phyloP scores from a whole-genome alignment of 2,797 vertebrate genomes.

The Naso thynnoides region DNA sequence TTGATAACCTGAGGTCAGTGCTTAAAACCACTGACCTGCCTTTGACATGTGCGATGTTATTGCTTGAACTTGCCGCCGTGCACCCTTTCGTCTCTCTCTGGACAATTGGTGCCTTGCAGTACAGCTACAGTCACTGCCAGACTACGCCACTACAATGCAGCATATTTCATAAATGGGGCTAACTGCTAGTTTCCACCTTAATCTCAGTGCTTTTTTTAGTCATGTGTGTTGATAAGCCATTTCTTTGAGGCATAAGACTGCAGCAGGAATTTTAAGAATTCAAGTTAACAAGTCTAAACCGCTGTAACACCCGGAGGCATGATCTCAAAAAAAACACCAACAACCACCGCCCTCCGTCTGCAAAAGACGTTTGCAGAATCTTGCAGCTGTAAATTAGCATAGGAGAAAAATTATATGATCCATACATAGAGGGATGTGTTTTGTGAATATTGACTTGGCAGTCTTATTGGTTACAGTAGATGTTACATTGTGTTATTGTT shows the following conservation, averaged over 20 bases:
- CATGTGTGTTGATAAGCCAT: constrained; percentile 79
- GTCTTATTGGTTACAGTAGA: not conserved
- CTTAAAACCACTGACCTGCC: constrained; percentile 16
- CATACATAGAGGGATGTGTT: not conserved
- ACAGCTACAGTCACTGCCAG: constrained; percentile 16
- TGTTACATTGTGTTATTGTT: not conserved
- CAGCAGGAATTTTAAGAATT: constrained; percentile 82
- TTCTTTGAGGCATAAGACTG: constrained; percentile 73
- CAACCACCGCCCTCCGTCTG: not conserved
- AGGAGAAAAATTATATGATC: constrained; percentile 23
- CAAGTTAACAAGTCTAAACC: constrained; percentile 81
- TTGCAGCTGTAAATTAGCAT: constrained; percentile 29
- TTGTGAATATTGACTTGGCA: not conserved
- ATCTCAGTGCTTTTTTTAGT: constrained; percentile 69
- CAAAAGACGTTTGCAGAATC: constrained; percentile 27
- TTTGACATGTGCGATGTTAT: constrained; percentile 4
- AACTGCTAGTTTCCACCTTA: constrained; percentile 58
- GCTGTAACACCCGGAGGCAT: constrained; percentile 73
- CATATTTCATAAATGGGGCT: constrained; percentile 28
- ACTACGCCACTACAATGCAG: constrained; percentile 24
- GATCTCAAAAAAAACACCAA: constrained; percentile 48
- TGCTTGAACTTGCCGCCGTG: constrained; percentile 29
- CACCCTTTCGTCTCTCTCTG: constrained; percentile 15
- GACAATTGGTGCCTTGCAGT: constrained; percentile 38
- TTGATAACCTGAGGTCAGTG: constrained; percentile 3